phyloP scores from a whole-genome alignment of 2,113 vertebrate species.

The Muntiacus muntjak region DNA sequence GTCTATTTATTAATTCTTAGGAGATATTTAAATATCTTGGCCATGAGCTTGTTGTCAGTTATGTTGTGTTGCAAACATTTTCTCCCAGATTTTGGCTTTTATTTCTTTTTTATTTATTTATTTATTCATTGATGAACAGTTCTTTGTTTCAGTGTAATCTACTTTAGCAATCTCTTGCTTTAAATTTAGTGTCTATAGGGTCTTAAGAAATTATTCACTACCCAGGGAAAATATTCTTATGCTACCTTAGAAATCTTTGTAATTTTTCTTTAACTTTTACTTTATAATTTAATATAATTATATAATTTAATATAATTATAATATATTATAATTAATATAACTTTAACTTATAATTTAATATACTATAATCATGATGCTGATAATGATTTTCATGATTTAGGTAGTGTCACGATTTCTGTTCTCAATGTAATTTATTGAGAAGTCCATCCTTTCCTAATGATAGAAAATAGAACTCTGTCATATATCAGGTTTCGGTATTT shows the following conservation, averaged over 20 bases:
- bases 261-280: neutral
- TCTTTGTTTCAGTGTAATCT: neutral
- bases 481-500: neutral
- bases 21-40: neutral
- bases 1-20: neutral
- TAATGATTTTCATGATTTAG: neutral
- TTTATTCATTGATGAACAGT: neutral
- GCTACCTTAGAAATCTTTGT: neutral
- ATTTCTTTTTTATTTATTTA: neutral
- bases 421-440: neutral
- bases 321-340: no score
- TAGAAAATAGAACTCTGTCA: neutral
- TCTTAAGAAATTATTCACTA: neutral
- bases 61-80: neutral
- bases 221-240: neutral
- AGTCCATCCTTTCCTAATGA: neutral
- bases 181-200: neutral
- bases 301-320: no score
- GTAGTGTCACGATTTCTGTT: neutral
- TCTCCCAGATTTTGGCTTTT: neutral
- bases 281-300: no score
- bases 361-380: neutral
- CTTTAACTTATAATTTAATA: neutral
- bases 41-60: neutral
- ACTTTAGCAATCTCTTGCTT: neutral